Evolutionary conservation across 2,888 invertebrate species (phyloP), one percentile per base, ranked within the genome.

Genomic region (Xestia sexstrigata): DNA sequence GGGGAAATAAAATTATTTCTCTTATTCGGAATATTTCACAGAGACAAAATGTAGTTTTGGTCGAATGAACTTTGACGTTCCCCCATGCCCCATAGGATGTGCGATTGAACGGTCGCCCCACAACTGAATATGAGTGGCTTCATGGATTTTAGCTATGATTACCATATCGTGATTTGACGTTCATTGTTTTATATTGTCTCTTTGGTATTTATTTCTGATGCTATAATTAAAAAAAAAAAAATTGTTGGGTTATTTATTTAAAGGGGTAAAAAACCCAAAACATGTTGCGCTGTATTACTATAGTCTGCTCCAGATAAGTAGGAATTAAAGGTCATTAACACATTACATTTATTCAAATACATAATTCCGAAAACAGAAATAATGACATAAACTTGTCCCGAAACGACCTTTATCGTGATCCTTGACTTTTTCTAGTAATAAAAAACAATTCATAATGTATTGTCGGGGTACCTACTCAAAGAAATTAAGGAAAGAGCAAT

Each of bases 31-130:
- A 86, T 85, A 89, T 88, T 87, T 87, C 81, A 80, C 87, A 89
- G 85, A 90, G 89, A 90, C 90, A 92, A 90, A 91, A 90, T 89
- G 87, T 89, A 89, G 88, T 89, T 90, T 88, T 90, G 93, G 92
- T 90, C 88, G 89, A 91, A 86, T 90, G 91, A 88, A 85, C 87
- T 81, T 88, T 91, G 89, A 90, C 91, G 86, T 88, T 84, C 91
- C 91, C 90, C 87, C 80, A 74, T 68, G 87, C 90, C 89, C 91
- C 89, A 89, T 90, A 92, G 95, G 95, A 95, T 93, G 94, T 95
- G 90, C 94, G 94, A 93, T 84, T 91, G 93, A 94, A 89, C 89
- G 85, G 87, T 82, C 91, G 87, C 91, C 92, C 91, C 86, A 85
- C 84, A 81, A 86, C 87, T 84, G 77, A 85, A 82, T 87, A 83